A percentile compares a stretch with the other conserved stretches of the same genome.
Evolutionary conservation across 92 coral and sea anemone species (phyloP).

Genomic region (Palythoa grandis): DNA sequence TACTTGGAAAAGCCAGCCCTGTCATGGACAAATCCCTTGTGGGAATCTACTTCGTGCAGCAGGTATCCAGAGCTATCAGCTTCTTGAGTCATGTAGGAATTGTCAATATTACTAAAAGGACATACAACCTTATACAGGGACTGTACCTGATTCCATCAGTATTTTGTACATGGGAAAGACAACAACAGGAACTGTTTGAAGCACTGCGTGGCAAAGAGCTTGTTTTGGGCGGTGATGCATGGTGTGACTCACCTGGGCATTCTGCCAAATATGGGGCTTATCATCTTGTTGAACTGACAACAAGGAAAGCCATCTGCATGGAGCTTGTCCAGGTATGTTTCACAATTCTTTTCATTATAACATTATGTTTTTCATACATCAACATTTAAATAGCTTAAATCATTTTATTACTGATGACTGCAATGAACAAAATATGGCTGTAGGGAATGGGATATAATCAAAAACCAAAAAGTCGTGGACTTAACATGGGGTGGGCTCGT

Average conservation of each 20-base stretch:
- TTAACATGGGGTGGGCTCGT: neutral
- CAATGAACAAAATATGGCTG: neutral
- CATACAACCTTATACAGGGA: neutral
- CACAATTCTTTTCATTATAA: neutral
- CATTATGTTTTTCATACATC: neutral
- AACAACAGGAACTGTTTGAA: neutral
- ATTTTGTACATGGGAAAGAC: neutral
- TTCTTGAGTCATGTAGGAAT: neutral
- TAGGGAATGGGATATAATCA: neutral
- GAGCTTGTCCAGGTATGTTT: neutral
- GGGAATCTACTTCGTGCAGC: neutral
- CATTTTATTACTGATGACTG: neutral
- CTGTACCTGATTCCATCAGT: neutral
- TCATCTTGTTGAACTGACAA: slow-evolving; percentile 6
- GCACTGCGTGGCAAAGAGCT: neutral
- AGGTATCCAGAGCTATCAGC: neutral
- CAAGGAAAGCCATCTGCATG: neutral
- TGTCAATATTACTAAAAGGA: neutral
- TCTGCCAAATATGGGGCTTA: slow-evolving; percentile 9
- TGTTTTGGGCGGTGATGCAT: neutral
- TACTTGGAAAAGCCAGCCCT: neutral
- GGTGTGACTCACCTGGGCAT: slow-evolving; percentile 1
- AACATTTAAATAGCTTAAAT: neutral
- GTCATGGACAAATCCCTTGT: neutral
- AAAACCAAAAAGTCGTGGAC: neutral